These are phyloP conservation scores for Bubo blakistoni DNA, from an alignment of 2,113 vertebrate genomes.

Conservation along the genomic window DNA sequence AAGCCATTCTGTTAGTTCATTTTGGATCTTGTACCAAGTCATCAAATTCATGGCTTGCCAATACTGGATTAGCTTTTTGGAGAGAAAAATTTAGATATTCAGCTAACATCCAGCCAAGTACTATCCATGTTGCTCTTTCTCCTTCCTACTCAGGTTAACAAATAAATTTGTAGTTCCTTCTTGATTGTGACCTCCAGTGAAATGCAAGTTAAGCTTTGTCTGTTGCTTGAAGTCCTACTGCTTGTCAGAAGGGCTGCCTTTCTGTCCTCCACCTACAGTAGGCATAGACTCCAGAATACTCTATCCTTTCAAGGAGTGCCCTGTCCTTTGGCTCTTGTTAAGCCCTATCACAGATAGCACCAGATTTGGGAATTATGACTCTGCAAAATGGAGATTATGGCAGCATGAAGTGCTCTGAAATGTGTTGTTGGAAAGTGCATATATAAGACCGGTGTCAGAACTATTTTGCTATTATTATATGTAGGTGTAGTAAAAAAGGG, in stretches of 20 bases:
- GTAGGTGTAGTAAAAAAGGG: background rate
- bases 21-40: background rate
- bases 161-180: background rate
- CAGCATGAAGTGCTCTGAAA: background rate
- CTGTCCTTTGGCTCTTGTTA: background rate
- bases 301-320: background rate
- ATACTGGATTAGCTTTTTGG: background rate
- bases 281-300: background rate
- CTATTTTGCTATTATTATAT: background rate
- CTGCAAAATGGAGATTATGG: background rate
- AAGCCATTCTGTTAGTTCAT: background rate
- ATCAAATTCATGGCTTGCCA: background rate
- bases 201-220: background rate
- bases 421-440: background rate
- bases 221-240: background rate
- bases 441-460: accelerated
- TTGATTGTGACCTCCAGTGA: background rate
- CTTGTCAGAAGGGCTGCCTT: background rate
- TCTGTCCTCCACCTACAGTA: background rate
- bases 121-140: background rate
- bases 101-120: background rate
- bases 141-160: background rate
- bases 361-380: background rate
- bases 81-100: background rate
- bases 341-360: background rate